Evolutionary conservation across 2,797 vertebrate genomes (phyloP).

Genomic region (Spondyliosoma cantharus): DNA sequence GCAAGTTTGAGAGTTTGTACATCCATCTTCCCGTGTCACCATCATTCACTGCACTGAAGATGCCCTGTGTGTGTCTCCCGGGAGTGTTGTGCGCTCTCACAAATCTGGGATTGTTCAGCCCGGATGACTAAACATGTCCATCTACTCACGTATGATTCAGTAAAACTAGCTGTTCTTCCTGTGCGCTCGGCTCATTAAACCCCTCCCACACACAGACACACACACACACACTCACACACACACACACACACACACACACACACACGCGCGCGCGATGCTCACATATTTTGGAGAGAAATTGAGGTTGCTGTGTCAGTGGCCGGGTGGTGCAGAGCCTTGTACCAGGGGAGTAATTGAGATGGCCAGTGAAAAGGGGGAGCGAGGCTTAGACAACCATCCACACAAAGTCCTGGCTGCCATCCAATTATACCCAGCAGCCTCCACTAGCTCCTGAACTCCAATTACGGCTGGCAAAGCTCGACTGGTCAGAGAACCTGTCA

Average conservation of each 20-base stretch:
- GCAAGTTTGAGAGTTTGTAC: neutral
- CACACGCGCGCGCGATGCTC: slow-evolving; percentile 4
- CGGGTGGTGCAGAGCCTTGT: slow-evolving; percentile 52
- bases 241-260: neutral
- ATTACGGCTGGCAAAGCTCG: slow-evolving; percentile 74
- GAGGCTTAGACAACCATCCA: slow-evolving; percentile 69
- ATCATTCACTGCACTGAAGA: slow-evolving; percentile 36
- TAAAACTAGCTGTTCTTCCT: slow-evolving; percentile 29
- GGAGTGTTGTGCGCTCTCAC: slow-evolving; percentile 25
- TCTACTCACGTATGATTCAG: slow-evolving; percentile 36
- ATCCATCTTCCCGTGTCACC: slow-evolving; percentile 25
- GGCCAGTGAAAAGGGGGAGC: slow-evolving; percentile 62
- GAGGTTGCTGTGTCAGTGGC: slow-evolving; percentile 61
- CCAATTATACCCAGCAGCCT: slow-evolving; percentile 81
- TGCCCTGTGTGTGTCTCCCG: slow-evolving; percentile 4
- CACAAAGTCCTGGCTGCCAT: slow-evolving; percentile 73
- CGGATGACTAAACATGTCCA: slow-evolving; percentile 37
- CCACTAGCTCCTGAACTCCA: slow-evolving; percentile 78
- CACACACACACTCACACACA: slow-evolving; percentile 3
- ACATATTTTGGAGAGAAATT: slow-evolving; percentile 49
- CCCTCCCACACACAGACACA: neutral
- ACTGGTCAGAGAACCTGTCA: slow-evolving; percentile 79
- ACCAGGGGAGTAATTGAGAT: slow-evolving; percentile 78
- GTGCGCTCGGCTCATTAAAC: slow-evolving; percentile 38
- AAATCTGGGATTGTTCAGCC: slow-evolving; percentile 36